Conservation (phyloP, 2,113 vertebrate species). For the Festucalex cinctus region DNA sequence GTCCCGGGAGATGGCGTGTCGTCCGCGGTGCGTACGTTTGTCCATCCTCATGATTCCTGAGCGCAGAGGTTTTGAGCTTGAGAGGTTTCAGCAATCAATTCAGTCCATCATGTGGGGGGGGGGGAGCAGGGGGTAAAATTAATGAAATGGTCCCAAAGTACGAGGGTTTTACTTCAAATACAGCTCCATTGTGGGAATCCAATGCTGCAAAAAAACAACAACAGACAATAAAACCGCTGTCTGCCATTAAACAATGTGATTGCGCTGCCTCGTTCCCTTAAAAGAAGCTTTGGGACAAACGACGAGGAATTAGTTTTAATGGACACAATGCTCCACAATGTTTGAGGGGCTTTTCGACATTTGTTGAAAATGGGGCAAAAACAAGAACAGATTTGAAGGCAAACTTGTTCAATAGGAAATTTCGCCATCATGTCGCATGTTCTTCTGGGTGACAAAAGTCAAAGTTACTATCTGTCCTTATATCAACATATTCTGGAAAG, state of each 20-base stretch:
- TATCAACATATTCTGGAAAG: too few relatives aligned
- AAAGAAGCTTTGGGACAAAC: conserved; percentile 21
- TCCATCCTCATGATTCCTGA: conserved; percentile 46
- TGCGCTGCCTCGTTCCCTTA: conserved; percentile 15
- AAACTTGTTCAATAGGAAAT: background rate
- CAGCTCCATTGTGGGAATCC: conserved; percentile 33
- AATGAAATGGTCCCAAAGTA: conserved; percentile 58
- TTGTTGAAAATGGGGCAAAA: conserved; percentile 4
- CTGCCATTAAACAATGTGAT: conserved; percentile 38
- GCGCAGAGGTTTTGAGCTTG: conserved; percentile 51
- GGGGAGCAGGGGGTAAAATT: conserved; percentile 22
- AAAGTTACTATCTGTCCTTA: too few relatives aligned
- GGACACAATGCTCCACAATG: background rate
- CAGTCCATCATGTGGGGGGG: conserved; percentile 46
- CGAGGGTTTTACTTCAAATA: conserved; percentile 44
- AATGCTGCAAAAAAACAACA: conserved; percentile 38
- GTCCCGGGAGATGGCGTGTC: conserved; percentile 41
- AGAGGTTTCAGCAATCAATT: conserved; percentile 65
- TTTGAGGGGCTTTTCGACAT: conserved; percentile 7
- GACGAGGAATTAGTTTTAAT: conserved; percentile 34
- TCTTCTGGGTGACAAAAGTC: too few relatives aligned
- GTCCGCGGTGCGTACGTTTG: conserved; percentile 47
- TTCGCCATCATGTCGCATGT: background rate
- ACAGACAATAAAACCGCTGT: conserved; percentile 33
- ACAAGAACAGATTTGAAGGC: background rate